Evolutionary conservation across 1,140 invertebrate genomes (phyloP), one percentile per base, ranked within the genome.

Genomic region (Diploscapter pachys): DNA sequence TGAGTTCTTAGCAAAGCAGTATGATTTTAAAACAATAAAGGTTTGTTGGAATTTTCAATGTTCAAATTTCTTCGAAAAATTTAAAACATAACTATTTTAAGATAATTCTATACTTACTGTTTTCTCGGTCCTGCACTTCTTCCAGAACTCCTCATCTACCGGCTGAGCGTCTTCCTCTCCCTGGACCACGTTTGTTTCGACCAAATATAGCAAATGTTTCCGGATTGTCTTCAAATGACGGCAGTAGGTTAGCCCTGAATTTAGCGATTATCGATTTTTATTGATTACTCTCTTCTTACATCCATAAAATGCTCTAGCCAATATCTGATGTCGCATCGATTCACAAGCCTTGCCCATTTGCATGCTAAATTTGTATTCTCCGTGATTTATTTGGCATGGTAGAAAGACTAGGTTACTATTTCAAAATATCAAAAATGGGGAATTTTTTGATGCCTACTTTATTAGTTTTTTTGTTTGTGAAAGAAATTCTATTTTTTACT

Each of bases 241-340:
- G 85, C 93, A 95, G 85, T 97, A 94, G 5, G 94, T 93, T 63
- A 96, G 87, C 94, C 89, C 88, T 89, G 73, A 51, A 79, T 9
- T 9, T 13, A 65, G 31, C 13, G 31, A 31, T 59, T 59, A 9
- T 59, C 2, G 9, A 64, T 6, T 64, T 6, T 64, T 64, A 13
- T 31, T 64, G 63, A 13, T 50, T 6, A 6, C 51, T 64, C 51
- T 64, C 9, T 13, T 86, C 88, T 88, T 85, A 89, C 93, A 97
- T 70, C 94, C 94, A 86, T 96, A 96, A 87, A 97, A 97, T 62
- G 95, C 95, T 77, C 94, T 88, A 0, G 93, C 95, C 75, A 96
- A 92, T 70, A 97, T 96, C 87, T 97, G 94, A 61, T 91, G 90
- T 78, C 91, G 91, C 94, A 97, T 96, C 0, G 93, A 94, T 83